Conservation (phyloP, 2,113 vertebrate species). For the Phoxinus phoxinus region DNA sequence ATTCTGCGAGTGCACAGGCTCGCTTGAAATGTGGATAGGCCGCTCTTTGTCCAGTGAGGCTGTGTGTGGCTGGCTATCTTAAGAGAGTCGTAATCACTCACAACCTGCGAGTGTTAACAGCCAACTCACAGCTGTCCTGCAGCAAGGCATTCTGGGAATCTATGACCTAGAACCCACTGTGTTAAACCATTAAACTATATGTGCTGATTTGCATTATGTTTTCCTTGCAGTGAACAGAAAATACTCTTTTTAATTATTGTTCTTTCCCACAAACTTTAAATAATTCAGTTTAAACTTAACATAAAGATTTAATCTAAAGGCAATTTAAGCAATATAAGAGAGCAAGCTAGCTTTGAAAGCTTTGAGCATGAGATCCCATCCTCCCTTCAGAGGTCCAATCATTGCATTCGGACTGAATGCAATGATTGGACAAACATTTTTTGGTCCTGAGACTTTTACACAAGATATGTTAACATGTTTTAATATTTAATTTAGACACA, state of each 20-base stretch:
- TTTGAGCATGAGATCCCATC: too few species aligned
- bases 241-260: neutral
- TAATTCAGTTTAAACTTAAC: neutral
- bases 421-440: too few species aligned
- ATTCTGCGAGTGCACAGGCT: slow-evolving; percentile 68
- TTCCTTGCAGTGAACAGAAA: neutral
- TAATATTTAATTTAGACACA: too few species aligned
- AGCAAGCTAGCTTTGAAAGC: too few species aligned
- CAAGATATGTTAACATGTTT: too few species aligned
- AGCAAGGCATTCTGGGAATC: slow-evolving; percentile 68
- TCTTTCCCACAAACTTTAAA: neutral
- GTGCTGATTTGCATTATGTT: slow-evolving; percentile 10
- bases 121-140: slow-evolving; percentile 67
- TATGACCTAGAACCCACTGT: slow-evolving; percentile 37
- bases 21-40: slow-evolving; percentile 63
- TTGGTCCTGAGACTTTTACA: too few species aligned
- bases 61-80: slow-evolving; percentile 72
- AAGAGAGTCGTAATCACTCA: slow-evolving; percentile 72
- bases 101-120: slow-evolving; percentile 65
- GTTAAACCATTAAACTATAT: slow-evolving; percentile 37
- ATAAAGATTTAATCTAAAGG: too few species aligned
- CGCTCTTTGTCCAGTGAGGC: slow-evolving; percentile 68
- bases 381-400: too few species aligned
- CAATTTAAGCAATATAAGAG: too few species aligned
- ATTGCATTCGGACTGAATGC: too few species aligned